Evolutionary conservation across 1,140 invertebrate genomes (phyloP), one percentile per base, ranked within the genome.

Genomic region (Aradophagus sp.): DNA sequence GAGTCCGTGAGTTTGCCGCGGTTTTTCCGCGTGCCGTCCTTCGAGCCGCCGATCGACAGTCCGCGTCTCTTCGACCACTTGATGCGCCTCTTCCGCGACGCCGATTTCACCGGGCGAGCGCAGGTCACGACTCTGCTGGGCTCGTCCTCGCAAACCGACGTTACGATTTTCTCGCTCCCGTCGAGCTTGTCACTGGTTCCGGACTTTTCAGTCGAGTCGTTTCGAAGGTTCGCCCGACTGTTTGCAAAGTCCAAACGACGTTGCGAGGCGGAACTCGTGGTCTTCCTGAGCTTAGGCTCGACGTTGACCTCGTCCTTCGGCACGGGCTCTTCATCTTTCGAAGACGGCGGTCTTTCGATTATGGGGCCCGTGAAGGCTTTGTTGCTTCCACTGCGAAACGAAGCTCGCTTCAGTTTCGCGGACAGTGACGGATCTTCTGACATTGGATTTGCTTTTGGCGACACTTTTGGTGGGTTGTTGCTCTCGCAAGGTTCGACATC

Each of bases 371-470:
- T 5, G 10, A 42, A 27, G 7, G 39, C 39, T 15, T 42, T 42
- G 66, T 84, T 84, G 0, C 61, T 63, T 0, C 80, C 62, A 17
- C 77, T 82, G 2, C 77, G 79, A 59, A 82, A 85, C 17, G 66
- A 72, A 0, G 83, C 78, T 1, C 82, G 76, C 55, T 79, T 85
- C 2, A 79, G 26, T 44, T 68, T 82, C 0, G 80, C 82, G n/a
- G n/a, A n/a, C n/a, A n/a, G n/a, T n/a, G n/a, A n/a, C n/a, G n/a
- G n/a, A n/a, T n/a, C n/a, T n/a, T n/a, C n/a, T n/a, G n/a, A n/a
- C n/a, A n/a, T n/a, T n/a, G n/a, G n/a, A n/a, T n/a, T n/a, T n/a
- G n/a, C n/a, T n/a, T n/a, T n/a, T n/a, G n/a, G n/a, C n/a, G n/a
- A n/a, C n/a, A n/a, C n/a, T n/a, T n/a, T 41, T 56, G 70, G 0